phyloP scores from a whole-genome alignment of 2,113 vertebrate species.

The Marmota monax region DNA sequence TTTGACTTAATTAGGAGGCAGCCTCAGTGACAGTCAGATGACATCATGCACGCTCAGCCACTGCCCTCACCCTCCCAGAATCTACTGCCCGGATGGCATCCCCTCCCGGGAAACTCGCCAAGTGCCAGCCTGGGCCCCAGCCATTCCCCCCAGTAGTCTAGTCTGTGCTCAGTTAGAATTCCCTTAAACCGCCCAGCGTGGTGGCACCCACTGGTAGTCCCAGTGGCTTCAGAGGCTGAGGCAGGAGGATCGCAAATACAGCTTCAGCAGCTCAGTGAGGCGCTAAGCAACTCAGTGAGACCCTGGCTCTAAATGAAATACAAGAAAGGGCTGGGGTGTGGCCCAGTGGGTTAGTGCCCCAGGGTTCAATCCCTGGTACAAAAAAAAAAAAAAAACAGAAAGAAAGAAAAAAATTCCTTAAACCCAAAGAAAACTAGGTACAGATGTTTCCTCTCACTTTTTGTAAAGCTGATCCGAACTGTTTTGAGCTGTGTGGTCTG shows the following conservation, averaged over 20 bases:
- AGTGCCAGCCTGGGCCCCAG: background rate
- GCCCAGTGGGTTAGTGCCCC: no score
- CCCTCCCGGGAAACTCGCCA: background rate
- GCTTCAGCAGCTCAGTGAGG: no score
- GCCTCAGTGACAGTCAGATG: background rate
- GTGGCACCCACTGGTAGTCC: no score
- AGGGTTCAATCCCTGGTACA: no score
- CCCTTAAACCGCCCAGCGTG: background rate
- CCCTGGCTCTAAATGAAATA: no score
- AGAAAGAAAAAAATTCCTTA: background rate
- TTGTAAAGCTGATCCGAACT: background rate
- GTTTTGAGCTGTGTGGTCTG: background rate
- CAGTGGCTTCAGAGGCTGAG: no score
- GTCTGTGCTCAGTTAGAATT: background rate
- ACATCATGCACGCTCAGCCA: background rate
- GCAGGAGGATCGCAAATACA: no score
- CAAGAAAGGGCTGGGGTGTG: no score
- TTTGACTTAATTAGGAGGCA: background rate
- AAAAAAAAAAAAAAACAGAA: no score
- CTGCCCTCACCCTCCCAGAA: background rate
- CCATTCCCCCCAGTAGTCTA: background rate
- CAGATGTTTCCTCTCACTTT: background rate
- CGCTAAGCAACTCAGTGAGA: no score
- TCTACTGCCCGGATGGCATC: background rate
- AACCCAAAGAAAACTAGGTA: background rate